Conservation (phyloP, 2,888 invertebrate genomes). For the Byasa hedistus region DNA sequence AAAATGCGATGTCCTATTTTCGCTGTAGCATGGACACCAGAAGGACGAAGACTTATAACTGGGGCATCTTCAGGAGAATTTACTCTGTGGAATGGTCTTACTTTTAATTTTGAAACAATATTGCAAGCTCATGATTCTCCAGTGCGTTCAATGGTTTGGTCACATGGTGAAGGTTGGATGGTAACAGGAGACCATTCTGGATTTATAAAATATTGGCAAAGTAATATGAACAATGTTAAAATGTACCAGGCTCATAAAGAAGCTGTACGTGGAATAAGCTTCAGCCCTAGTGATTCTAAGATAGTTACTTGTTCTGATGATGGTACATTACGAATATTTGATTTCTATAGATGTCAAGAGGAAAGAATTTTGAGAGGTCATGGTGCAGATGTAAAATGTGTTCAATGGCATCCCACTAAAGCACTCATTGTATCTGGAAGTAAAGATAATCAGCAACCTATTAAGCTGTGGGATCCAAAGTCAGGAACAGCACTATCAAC, state of each 20-base stretch:
- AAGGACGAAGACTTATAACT: conserved; percentile 97
- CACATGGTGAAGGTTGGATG: conserved; percentile 99
- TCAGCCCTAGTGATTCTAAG: conserved; percentile 99
- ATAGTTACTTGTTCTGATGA: conserved; percentile 99
- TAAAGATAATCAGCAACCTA: conserved; percentile 99
- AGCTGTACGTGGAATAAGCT: conserved; percentile 99
- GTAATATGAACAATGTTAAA: conserved; percentile 99
- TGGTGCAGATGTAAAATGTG: conserved; percentile 99
- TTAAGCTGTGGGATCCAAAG: conserved; percentile 99
- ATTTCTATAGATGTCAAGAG: conserved; percentile 97
- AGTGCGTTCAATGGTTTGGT: conserved; percentile 99
- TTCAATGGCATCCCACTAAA: conserved; percentile 99
- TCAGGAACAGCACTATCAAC: conserved; percentile 97
- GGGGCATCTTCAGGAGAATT: conserved; percentile 99
- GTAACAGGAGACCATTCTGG: conserved; percentile 99
- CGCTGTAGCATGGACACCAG: conserved; percentile 99
- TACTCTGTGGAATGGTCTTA: conserved; percentile 99
- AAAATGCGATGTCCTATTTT: conserved; percentile 99
- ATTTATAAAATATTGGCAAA: conserved; percentile 99
- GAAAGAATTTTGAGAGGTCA: conserved; percentile 96
- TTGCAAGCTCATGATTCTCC: conserved; percentile 99
- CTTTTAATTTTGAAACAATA: conserved; percentile 99
- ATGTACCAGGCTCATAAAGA: conserved; percentile 99
- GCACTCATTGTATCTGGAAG: conserved; percentile 98
- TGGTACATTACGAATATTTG: conserved; percentile 99